A percentile compares a stretch with the other conserved stretches of the same genome.
Evolutionary conservation across 2,113 vertebrate species (phyloP).

Genomic region (Falcunculus frontatus): DNA sequence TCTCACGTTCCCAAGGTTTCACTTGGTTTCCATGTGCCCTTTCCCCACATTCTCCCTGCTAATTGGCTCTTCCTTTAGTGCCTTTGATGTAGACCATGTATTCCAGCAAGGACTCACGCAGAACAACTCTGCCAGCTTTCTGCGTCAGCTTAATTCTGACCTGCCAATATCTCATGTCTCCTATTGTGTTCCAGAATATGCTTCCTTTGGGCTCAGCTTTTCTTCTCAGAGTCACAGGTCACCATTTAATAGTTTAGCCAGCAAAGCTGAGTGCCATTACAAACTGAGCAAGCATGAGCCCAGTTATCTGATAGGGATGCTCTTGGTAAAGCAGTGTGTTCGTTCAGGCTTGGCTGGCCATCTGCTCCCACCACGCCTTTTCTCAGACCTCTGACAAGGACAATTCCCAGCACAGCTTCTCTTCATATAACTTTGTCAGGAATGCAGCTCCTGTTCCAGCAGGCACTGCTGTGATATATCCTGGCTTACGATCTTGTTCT

Average conservation of each 20-base stretch:
- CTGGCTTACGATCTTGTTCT: not conserved
- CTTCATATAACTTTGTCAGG: not conserved
- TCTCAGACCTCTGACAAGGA: not conserved
- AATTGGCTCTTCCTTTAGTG: not conserved
- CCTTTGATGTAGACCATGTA: not conserved
- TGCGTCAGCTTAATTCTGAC: not conserved
- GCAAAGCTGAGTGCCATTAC: not conserved
- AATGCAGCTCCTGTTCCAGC: not conserved
- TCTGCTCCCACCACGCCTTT: not conserved
- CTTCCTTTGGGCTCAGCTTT: not conserved
- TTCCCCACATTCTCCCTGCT: not conserved
- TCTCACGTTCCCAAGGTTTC: not conserved
- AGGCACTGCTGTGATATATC: not conserved
- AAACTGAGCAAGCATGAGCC: not conserved
- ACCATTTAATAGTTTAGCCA: not conserved
- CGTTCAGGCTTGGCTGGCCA: not conserved
- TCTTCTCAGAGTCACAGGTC: not conserved
- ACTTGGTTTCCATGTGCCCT: not conserved
- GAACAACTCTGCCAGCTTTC: not conserved
- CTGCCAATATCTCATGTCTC: not conserved
- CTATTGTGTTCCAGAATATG: not conserved
- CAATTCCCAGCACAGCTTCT: not conserved
- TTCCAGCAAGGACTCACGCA: not conserved
- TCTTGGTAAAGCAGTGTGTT: not conserved
- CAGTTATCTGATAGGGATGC: not conserved